phyloP scores from a whole-genome alignment of 2,113 vertebrate species.

The Struthidea cinerea region DNA sequence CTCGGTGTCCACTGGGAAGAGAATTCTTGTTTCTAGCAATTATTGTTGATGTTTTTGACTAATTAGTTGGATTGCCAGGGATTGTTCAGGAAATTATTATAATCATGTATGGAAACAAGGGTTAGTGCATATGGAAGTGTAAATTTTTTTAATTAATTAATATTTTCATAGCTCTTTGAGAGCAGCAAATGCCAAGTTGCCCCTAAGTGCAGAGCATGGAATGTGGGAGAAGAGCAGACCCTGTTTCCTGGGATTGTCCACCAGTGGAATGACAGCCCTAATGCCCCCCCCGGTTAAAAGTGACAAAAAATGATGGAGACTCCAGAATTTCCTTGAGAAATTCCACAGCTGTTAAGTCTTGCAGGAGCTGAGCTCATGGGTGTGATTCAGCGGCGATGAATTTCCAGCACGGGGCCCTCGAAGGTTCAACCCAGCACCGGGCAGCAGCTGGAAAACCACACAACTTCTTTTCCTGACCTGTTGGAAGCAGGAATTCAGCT shows the following conservation, averaged over 20 bases:
- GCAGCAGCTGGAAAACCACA: neutral
- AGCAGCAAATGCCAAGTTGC: neutral
- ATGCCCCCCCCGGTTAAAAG: accelerated
- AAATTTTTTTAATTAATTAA: neutral
- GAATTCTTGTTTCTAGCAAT: neutral
- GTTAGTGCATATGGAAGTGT: neutral
- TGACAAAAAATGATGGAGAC: neutral
- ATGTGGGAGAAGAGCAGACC: neutral
- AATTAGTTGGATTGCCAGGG: neutral
- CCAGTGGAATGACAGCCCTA: neutral
- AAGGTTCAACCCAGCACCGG: neutral
- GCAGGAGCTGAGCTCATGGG: constrained; percentile 37
- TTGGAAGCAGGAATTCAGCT: neutral
- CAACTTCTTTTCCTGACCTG: neutral
- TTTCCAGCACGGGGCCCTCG: neutral
- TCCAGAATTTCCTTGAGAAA: neutral
- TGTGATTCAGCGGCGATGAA: constrained; percentile 51
- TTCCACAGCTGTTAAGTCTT: neutral
- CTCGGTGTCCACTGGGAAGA: accelerated
- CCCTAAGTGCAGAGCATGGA: neutral
- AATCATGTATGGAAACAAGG: accelerated
- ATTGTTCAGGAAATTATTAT: neutral
- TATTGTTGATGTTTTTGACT: neutral
- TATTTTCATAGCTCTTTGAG: neutral
- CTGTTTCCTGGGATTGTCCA: neutral